Conservation (phyloP, 2,113 vertebrate species). For the Colius striatus region DNA sequence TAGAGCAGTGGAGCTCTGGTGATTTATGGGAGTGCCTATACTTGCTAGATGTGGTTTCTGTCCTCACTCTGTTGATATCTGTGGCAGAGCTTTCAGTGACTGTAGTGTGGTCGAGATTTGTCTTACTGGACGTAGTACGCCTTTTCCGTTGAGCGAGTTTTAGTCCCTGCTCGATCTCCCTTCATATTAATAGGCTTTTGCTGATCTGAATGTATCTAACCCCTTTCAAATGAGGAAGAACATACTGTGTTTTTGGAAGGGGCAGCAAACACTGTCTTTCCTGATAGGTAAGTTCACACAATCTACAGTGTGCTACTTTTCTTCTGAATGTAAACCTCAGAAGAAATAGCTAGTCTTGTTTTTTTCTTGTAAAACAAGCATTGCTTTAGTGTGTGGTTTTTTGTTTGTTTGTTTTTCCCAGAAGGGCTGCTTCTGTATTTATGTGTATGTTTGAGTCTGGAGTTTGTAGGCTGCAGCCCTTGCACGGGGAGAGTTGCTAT, state of each 20-base stretch:
- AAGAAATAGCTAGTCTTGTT: neutral
- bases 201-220: neutral
- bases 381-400: neutral
- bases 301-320: neutral
- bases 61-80: neutral
- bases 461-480: neutral
- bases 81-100: neutral
- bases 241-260: neutral
- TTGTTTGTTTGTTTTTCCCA: no score
- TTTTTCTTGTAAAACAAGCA: neutral
- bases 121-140: neutral
- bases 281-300: neutral
- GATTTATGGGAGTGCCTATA: conserved; percentile 27
- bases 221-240: neutral
- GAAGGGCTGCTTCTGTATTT: neutral
- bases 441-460: neutral
- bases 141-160: neutral
- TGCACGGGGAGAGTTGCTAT: neutral
- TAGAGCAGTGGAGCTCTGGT: neutral
- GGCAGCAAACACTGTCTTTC: neutral
- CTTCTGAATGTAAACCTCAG: neutral
- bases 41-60: neutral
- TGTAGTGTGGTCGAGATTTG: neutral
- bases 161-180: neutral
- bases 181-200: neutral